Percentiles rank a stretch among this genome's conserved stretches.
Conservation (phyloP, 2,113 vertebrate genomes). For the Carassius gibelio region DNA sequence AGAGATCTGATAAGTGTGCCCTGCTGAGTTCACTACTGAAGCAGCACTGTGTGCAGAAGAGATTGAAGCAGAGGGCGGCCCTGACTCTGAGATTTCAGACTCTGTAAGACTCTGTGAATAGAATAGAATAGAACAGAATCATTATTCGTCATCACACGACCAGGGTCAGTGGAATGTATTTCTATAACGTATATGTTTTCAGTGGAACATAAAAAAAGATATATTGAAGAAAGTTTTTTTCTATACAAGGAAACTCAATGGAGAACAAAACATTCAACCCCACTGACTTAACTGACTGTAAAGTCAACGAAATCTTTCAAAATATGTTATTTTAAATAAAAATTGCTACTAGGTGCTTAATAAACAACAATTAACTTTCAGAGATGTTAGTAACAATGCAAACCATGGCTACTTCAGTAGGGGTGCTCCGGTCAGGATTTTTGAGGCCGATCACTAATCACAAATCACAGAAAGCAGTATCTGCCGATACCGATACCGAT, state of each 20-base stretch:
- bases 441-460: too few relatives aligned
- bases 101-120: neutral
- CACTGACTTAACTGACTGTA: neutral
- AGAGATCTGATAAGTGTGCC: conserved; percentile 47
- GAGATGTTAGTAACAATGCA: too few relatives aligned
- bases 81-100: neutral
- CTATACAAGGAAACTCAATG: neutral
- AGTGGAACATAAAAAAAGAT: neutral
- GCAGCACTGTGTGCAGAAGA: neutral
- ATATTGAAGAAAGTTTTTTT: neutral
- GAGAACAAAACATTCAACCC: neutral
- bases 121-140: conserved; percentile 8
- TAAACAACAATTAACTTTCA: too few relatives aligned
- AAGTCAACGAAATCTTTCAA: neutral
- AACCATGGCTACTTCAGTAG: too few relatives aligned
- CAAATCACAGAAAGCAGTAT: too few relatives aligned
- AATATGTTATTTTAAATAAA: neutral
- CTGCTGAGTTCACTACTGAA: conserved; percentile 32
- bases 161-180: neutral
- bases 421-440: too few relatives aligned
- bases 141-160: neutral
- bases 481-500: too few relatives aligned
- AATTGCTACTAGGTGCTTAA: too few relatives aligned
- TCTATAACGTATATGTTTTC: too few relatives aligned
- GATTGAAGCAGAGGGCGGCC: neutral